A percentile compares a stretch with the other conserved stretches of the same genome.
These are phyloP conservation scores for Drosophila aldrichi DNA, from an alignment of 2,888 invertebrate species.

Conservation along the genomic window DNA sequence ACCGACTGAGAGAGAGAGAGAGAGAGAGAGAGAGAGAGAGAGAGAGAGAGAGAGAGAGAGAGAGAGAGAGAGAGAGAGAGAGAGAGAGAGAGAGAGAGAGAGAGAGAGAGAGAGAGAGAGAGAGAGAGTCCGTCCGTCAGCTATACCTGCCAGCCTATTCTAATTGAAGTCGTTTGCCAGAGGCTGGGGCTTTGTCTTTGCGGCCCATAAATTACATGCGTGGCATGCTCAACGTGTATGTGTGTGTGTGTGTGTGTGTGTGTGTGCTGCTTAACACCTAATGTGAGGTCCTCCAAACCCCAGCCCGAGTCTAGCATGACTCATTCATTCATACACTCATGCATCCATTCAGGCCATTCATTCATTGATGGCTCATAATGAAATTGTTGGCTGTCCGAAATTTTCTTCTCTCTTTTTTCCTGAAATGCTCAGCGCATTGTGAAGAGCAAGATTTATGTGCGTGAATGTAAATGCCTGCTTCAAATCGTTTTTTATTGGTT, in stretches of 20 bases:
- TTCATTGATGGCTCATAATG: slow-evolving; percentile 60
- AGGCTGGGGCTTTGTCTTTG: slow-evolving; percentile 36
- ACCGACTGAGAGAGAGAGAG: not conserved
- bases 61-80: too few relatives aligned
- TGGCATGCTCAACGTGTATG: slow-evolving; percentile 23
- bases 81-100: too few relatives aligned
- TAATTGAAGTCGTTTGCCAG: slow-evolving; percentile 34
- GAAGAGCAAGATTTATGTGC: slow-evolving; percentile 68
- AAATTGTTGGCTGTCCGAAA: slow-evolving; percentile 65
- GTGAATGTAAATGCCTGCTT: slow-evolving; percentile 77
- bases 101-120: too few relatives aligned
- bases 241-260: slow-evolving; percentile 19
- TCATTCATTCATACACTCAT: slow-evolving; percentile 59
- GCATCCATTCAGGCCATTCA: slow-evolving; percentile 42
- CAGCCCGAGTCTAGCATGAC: slow-evolving; percentile 33
- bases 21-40: too few relatives aligned
- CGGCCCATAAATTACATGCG: slow-evolving; percentile 57
- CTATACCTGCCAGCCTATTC: slow-evolving; percentile 34
- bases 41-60: too few relatives aligned
- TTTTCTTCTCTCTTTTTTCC: slow-evolving; percentile 28
- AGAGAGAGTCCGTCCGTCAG: not conserved
- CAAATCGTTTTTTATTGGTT: slow-evolving; percentile 71
- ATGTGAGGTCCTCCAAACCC: slow-evolving; percentile 72
- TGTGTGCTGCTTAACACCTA: slow-evolving; percentile 62
- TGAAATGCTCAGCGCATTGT: slow-evolving; percentile 45